These are phyloP conservation scores for Cynocephalus volans DNA, from an alignment of 2,113 vertebrate genomes.

Conservation along the genomic window DNA sequence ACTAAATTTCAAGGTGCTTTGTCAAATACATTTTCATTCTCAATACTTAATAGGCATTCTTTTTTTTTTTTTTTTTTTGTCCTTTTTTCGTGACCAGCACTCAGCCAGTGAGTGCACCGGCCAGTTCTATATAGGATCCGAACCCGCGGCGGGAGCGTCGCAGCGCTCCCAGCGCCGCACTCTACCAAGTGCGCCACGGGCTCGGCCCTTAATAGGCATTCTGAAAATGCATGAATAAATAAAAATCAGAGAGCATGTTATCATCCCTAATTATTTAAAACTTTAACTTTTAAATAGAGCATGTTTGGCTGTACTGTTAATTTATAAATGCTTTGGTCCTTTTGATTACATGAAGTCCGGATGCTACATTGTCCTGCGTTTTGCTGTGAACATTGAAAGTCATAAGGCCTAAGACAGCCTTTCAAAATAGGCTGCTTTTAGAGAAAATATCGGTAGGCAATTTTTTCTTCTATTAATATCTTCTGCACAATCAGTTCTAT, in stretches of 20 bases:
- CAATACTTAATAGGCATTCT: background rate
- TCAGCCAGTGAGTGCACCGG: too few relatives aligned
- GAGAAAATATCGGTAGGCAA: slow-evolving; percentile 26
- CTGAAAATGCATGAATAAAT: background rate
- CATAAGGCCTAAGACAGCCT: background rate
- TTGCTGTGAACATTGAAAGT: background rate
- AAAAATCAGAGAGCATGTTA: background rate
- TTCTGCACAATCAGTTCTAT: background rate
- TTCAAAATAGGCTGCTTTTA: slow-evolving; percentile 16
- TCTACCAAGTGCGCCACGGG: too few relatives aligned
- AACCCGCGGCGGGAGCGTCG: too few relatives aligned
- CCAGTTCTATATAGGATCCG: too few relatives aligned
- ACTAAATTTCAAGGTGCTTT: background rate
- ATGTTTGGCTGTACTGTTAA: background rate
- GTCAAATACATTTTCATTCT: background rate
- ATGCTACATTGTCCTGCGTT: background rate
- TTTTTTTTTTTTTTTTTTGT: too few relatives aligned
- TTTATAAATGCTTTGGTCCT: background rate
- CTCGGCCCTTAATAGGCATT: background rate
- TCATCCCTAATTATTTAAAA: background rate
- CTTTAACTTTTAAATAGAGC: background rate
- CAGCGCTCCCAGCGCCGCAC: too few relatives aligned
- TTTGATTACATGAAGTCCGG: background rate
- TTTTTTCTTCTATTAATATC: background rate
- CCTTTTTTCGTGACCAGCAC: too few relatives aligned